Base-by-base conservation (phyloP, 2,797 vertebrate species). In the Coregonus ussuriensis region DNA sequence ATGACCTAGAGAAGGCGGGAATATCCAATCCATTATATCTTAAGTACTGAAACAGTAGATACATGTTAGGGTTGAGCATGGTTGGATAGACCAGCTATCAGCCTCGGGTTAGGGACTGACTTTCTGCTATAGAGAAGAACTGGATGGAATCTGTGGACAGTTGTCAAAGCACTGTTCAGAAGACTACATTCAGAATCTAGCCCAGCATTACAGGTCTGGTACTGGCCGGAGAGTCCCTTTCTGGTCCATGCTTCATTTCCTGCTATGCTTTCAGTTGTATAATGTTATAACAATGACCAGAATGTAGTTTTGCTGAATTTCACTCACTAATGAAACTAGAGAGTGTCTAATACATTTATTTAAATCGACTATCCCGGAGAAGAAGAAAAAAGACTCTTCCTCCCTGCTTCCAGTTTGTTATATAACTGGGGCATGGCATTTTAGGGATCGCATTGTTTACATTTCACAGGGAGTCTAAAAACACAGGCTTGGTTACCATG, bases 321-420 rank as follows among this genome's bases (percentile, higher is more conserved):
- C 41, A 47, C 41, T 25, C 41, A 33, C 3, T 33, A 33, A 33
- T 33, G 31, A 33, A 33, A 33, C 31, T 2, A 33, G 31, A 33
- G 2, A 33, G 31, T 33, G 31, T 33, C 31, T 33, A 33, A 33
- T 56, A 56, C 18, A 56, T 56, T 15, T 56, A 15, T 56, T 56
- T 56, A 56, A 56, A 15, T 56, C 4, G 15, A 53, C 63, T 53
- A 33, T 62, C 72, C 25, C 25, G 25, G 25, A 25, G 25, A 25
- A 25, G 25, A 25, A 25, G 25, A 25, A 25, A 25, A 25, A 25
- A 25, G 1, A 25, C 25, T 25, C 25, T 25, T 25, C 25, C 25
- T 25, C 25, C 47, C 84, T 81, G 80, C 86, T 83, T 88, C 86
- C 81, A 76, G 66, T 59, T 81, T 83, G 71, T 90, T 89, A 87